phyloP scores from a whole-genome alignment of 2,888 invertebrate genomes.

The Mesorhabditis belari region DNA sequence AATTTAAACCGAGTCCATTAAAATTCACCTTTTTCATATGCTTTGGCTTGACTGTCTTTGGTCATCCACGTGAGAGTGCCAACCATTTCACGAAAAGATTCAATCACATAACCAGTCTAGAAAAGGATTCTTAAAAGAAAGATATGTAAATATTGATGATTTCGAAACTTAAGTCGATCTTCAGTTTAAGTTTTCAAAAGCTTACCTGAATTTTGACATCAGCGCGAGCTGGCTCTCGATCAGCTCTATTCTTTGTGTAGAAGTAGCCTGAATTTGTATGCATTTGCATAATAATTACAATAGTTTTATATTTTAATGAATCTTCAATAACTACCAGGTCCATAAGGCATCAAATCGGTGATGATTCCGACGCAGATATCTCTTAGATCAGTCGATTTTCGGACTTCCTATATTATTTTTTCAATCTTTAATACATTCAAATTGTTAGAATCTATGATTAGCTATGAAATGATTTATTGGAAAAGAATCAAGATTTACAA shows the following conservation, averaged over 20 bases:
- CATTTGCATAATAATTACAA: too few species aligned
- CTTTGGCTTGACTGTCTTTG: conserved; percentile 14
- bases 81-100: conserved; percentile 21
- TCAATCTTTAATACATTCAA: too few species aligned
- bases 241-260: conserved; percentile 30
- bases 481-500: too few species aligned
- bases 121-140: too few species aligned
- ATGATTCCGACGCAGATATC: conserved; percentile 28
- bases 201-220: too few species aligned
- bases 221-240: conserved; percentile 12
- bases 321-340: conserved; percentile 18
- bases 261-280: conserved; percentile 32
- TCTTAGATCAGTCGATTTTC: conserved; percentile 1
- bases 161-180: conserved; percentile 31
- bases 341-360: conserved; percentile 41
- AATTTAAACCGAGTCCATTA: too few species aligned
- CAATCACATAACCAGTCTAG: not conserved
- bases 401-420: too few species aligned
- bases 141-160: too few species aligned
- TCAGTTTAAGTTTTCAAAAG: too few species aligned
- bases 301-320: too few species aligned
- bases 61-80: conserved; percentile 40
- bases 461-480: too few species aligned
- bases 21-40: conserved; percentile 27
- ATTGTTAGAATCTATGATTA: too few species aligned